These are phyloP conservation scores for Sturmia bella DNA, from an alignment of 2,888 invertebrate genomes.

Conservation along the genomic window DNA sequence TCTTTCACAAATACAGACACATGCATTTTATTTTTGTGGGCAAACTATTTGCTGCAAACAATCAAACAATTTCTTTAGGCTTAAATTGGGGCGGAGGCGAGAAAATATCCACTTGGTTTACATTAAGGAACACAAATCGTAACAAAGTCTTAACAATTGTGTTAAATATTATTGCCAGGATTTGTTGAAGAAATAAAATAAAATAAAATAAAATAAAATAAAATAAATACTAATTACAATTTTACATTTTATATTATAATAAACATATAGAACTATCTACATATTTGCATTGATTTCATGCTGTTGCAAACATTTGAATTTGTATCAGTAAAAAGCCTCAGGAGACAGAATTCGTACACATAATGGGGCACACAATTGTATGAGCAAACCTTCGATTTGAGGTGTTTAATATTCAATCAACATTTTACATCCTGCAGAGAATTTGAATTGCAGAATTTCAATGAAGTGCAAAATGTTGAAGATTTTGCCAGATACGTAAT, in stretches of 20 bases:
- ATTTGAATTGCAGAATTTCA: no score
- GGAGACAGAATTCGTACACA: neutral
- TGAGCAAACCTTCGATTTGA: neutral
- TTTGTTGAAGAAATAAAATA: neutral
- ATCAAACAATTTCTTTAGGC: slow-evolving; percentile 13
- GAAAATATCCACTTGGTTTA: no score
- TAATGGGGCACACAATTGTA: neutral
- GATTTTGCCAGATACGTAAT: no score
- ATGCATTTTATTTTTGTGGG: slow-evolving; percentile 6
- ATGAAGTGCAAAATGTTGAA: no score
- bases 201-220: no score
- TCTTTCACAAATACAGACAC: slow-evolving; percentile 1
- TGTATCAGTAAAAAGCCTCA: neutral
- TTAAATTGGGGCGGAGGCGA: neutral
- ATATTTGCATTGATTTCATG: no score
- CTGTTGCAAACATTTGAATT: no score
- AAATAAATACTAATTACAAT: no score
- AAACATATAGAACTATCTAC: no score
- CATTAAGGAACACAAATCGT: neutral
- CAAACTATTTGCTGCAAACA: slow-evolving; percentile 22
- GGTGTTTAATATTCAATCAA: slow-evolving; percentile 5
- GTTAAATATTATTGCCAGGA: slow-evolving; percentile 3
- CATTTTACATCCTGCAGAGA: no score
- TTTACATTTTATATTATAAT: no score
- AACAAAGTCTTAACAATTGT: slow-evolving; percentile 2